A percentile compares a stretch with the other conserved stretches of the same genome.
These are phyloP conservation scores for Siniperca undulata DNA, from an alignment of 2,797 vertebrate species.

Conservation along the genomic window DNA sequence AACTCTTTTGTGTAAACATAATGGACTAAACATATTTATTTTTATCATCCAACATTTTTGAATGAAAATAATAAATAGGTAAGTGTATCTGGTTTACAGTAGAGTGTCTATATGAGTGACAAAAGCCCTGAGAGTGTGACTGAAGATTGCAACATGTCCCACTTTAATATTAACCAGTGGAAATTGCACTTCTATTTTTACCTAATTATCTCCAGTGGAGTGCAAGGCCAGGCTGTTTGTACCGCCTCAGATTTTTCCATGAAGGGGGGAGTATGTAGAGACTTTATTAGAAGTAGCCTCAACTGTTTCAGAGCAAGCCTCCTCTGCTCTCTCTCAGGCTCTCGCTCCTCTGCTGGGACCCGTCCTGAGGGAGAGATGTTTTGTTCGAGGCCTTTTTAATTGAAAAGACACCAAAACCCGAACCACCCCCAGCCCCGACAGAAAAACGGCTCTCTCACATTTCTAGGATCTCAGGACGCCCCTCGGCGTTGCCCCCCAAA, in stretches of 20 bases:
- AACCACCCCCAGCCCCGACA: constrained; percentile 26
- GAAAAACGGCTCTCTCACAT: constrained; percentile 48
- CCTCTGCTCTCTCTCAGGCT: constrained; percentile 55
- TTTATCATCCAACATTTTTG: neutral
- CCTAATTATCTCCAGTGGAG: constrained; percentile 60
- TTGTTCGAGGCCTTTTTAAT: constrained; percentile 52
- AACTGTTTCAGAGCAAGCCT: constrained; percentile 39
- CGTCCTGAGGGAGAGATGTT: constrained; percentile 44
- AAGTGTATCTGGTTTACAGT: neutral
- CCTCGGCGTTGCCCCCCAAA: constrained; percentile 52
- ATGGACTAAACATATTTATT: constrained; percentile 3
- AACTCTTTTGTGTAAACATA: neutral
- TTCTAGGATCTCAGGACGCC: constrained; percentile 62
- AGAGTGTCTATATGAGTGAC: neutral
- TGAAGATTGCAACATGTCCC: constrained; percentile 28
- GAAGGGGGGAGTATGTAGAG: constrained; percentile 6
- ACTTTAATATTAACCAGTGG: constrained; percentile 50
- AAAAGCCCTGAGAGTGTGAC: constrained; percentile 1
- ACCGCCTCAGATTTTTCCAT: constrained; percentile 46
- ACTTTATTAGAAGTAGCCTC: constrained; percentile 69
- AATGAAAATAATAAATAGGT: neutral
- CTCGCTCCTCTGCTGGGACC: constrained; percentile 54
- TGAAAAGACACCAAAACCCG: constrained; percentile 63
- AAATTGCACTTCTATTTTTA: constrained; percentile 75
- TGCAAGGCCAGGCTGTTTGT: constrained; percentile 51